These are phyloP conservation scores for Tiaroga cobitis DNA, from an alignment of 2,797 vertebrate species.

Conservation along the genomic window DNA sequence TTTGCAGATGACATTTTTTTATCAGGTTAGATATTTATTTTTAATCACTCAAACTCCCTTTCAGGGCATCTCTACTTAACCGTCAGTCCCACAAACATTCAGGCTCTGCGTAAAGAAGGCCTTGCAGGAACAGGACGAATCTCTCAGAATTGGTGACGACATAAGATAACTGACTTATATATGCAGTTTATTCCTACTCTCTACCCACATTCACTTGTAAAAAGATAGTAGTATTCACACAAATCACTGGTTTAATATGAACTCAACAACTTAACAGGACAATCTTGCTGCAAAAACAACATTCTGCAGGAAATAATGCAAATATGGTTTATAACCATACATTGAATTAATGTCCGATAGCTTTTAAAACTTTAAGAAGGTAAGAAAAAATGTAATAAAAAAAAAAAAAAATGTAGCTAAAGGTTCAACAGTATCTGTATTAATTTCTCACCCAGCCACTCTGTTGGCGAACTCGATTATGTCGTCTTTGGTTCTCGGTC, in stretches of 20 bases:
- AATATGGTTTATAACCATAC: neutral
- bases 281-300: neutral
- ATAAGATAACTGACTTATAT: too few species aligned
- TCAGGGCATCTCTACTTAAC: neutral
- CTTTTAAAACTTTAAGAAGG: neutral
- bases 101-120: too few species aligned
- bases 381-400: too few species aligned
- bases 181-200: neutral
- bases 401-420: neutral
- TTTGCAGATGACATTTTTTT: neutral
- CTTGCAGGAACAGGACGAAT: neutral
- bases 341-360: neutral
- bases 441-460: conserved; percentile 89
- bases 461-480: conserved; percentile 97
- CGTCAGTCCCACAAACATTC: neutral
- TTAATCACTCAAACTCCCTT: neutral
- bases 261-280: neutral
- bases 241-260: neutral
- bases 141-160: neutral
- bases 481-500: conserved; percentile 95
- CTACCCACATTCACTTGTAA: neutral
- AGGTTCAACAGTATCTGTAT: neutral
- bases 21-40: neutral
- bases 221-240: neutral
- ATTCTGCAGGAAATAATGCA: neutral